Evolutionary conservation across 2,888 invertebrate species (phyloP).

Genomic region (Sphecodes monilicornis): DNA sequence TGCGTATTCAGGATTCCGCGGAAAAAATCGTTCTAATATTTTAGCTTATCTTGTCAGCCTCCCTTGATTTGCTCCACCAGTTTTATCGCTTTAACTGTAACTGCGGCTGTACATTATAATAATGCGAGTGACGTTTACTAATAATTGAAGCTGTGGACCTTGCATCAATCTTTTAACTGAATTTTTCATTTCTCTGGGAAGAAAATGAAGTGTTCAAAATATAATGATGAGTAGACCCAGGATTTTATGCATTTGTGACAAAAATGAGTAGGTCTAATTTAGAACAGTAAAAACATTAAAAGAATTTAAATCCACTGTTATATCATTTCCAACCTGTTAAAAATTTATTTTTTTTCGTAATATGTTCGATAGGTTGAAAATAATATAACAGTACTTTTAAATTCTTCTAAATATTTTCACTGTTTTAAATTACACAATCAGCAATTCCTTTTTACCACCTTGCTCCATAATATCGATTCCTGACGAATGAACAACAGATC

Average conservation of each 20-base stretch:
- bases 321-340: too few relatives aligned
- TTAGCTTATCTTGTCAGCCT: background rate
- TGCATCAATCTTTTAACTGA: background rate
- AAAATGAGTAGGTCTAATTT: background rate
- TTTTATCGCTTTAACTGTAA: background rate
- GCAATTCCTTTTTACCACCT: too few relatives aligned
- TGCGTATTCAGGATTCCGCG: conserved; percentile 1
- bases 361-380: too few relatives aligned
- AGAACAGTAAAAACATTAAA: too few relatives aligned
- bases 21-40: background rate
- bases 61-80: background rate
- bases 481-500: too few relatives aligned
- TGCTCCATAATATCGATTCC: too few relatives aligned
- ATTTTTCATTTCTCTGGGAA: too few relatives aligned
- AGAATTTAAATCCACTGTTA: too few relatives aligned
- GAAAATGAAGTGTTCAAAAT: background rate
- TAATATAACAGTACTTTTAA: too few relatives aligned
- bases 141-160: background rate
- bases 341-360: too few relatives aligned
- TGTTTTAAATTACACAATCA: too few relatives aligned
- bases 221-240: background rate
- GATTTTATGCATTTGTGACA: background rate
- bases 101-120: background rate
- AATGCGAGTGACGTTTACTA: background rate
- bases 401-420: too few relatives aligned